Evolutionary conservation across 2,113 vertebrate species (phyloP), one percentile per base, ranked within the genome.

Genomic region (Anas platyrhynchos): DNA sequence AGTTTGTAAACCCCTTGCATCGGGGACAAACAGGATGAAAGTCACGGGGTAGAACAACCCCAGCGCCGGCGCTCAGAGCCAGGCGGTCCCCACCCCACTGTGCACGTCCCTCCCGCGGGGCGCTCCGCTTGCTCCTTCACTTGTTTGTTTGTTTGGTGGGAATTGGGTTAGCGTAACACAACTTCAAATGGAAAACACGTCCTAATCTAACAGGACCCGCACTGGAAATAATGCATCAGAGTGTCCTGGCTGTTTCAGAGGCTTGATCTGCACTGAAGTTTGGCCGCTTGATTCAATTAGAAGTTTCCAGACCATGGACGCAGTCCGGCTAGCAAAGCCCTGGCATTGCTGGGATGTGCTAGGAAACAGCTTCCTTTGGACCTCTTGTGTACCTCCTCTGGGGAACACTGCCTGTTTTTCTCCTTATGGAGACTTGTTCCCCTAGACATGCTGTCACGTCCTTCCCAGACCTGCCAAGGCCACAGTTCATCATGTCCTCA

Each of bases 151-250:
- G 88, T n/a, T 77, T 43, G 84, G 62, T 89, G 58, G 54, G 86
- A 90, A 87, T 20, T 50, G 84, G 62, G 78, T 82, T 87, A 61
- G 89, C 65, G 74, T 74, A 93, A 65, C 86, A 86, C 68, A 66
- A 78, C 65, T 86, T 94, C 73, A 91, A 82, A 91, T 78, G 88
- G 85, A 94, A 95, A 96, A 83, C 91, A 95, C 55, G 66, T 72
- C 77, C 68, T 86, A 76, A 79, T 93, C 88, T 90, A 83, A 75
- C 0, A 4, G 87, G 94, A 95, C 78, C 78, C 92, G 78, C 55
- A 26, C 54, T 95, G 89, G 87, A 94, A 96, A 97, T 91, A 86
- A 66, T 62, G 71, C 83, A 93, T 93, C 88, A 94, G 80, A 75
- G 29, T 0, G 7, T 84, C 44, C 84, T 81, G 73, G 48, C 68